Conservation (phyloP, 2,113 vertebrate genomes). For the Tachuris rubrigastra region DNA sequence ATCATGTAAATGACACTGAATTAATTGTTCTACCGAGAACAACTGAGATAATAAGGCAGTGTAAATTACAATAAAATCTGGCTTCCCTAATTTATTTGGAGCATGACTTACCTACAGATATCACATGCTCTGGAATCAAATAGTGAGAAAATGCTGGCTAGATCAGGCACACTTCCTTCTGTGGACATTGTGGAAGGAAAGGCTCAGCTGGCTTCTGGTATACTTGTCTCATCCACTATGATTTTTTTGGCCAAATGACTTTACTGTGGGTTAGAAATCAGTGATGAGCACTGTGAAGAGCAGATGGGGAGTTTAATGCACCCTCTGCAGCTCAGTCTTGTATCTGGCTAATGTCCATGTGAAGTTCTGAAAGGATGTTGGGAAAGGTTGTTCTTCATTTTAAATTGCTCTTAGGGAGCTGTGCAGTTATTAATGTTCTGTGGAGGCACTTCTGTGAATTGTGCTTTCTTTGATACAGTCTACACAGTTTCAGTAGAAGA, state of each 20-base stretch:
- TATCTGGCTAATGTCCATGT: constrained; percentile 66
- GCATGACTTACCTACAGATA: not conserved
- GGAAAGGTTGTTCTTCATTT: constrained; percentile 70
- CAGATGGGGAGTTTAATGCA: constrained; percentile 62
- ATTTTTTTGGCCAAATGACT: constrained; percentile 46
- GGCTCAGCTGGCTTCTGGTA: not conserved
- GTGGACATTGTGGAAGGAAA: not conserved
- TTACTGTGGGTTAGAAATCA: constrained; percentile 54
- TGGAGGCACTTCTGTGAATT: not conserved
- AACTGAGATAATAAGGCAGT: not conserved
- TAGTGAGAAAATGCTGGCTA: not conserved
- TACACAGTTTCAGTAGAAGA: not conserved
- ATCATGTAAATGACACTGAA: not conserved
- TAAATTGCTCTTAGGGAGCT: constrained; percentile 59
- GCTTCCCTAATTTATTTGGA: not conserved
- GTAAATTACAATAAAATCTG: not conserved
- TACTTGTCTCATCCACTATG: not conserved
- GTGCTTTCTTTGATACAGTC: not conserved
- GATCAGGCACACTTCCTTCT: not conserved
- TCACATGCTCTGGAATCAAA: not conserved
- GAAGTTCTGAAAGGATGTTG: constrained; percentile 53
- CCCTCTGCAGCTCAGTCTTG: constrained; percentile 60
- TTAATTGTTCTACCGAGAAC: not conserved
- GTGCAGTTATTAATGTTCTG: not conserved
- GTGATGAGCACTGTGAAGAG: constrained; percentile 21